These are phyloP conservation scores for Tholera decimalis DNA, from an alignment of 2,888 invertebrate species.

Conservation along the genomic window DNA sequence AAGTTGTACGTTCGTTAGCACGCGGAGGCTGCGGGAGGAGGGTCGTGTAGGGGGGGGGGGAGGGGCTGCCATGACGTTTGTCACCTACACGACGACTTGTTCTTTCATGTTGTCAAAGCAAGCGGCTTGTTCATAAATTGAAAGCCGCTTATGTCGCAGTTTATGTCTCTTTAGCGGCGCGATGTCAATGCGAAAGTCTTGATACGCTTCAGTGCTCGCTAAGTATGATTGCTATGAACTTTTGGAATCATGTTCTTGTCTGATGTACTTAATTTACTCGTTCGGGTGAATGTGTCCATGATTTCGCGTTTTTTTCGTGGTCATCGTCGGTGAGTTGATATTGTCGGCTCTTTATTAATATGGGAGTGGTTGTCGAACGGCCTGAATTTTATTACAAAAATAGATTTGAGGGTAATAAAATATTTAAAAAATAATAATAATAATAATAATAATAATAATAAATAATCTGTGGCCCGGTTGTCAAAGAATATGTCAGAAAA, in stretches of 20 bases:
- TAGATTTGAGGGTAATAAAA: no score
- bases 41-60: slow-evolving; percentile 23
- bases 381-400: slow-evolving; percentile 11
- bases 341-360: slow-evolving; percentile 47
- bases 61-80: slow-evolving; percentile 60
- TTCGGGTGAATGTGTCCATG: slow-evolving; percentile 59
- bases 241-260: slow-evolving; percentile 44
- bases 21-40: no score
- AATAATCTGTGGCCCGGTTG: no score
- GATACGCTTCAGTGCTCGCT: slow-evolving; percentile 49
- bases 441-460: no score
- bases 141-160: slow-evolving; percentile 71
- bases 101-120: slow-evolving; percentile 64
- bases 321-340: slow-evolving; percentile 72
- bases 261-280: slow-evolving; percentile 58
- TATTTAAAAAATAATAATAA: no score
- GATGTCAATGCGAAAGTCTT: slow-evolving; percentile 45
- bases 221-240: slow-evolving; percentile 53
- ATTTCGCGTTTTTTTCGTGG: slow-evolving; percentile 70
- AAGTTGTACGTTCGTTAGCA: slow-evolving; percentile 78
- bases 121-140: slow-evolving; percentile 73
- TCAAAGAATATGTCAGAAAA: no score
- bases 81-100: slow-evolving; percentile 64
- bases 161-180: slow-evolving; percentile 57
- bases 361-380: slow-evolving; percentile 19